Conservation (phyloP, 2,113 vertebrate genomes). For the Oreochromis niloticus region DNA sequence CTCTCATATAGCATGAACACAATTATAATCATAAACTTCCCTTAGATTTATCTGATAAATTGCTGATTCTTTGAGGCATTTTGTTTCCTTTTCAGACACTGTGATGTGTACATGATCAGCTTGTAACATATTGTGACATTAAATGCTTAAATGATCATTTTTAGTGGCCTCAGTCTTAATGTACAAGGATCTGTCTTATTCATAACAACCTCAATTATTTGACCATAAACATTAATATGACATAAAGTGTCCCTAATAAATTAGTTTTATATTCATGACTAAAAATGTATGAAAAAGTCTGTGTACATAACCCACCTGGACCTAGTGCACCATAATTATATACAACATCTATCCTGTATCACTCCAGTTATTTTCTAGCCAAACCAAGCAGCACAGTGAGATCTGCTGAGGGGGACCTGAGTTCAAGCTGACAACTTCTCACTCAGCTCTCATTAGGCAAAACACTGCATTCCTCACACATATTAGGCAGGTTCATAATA, state of each 20-base stretch:
- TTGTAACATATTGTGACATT: neutral
- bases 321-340: neutral
- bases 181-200: neutral
- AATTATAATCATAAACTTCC: neutral
- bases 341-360: neutral
- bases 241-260: neutral
- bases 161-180: neutral
- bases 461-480: conserved; percentile 3
- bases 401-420: neutral
- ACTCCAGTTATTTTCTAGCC: neutral
- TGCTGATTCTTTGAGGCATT: neutral
- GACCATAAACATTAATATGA: neutral
- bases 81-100: neutral
- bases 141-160: neutral
- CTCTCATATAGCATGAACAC: neutral
- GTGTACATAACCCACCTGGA: neutral
- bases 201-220: neutral
- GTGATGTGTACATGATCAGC: neutral
- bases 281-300: neutral
- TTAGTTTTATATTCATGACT: neutral
- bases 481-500: neutral
- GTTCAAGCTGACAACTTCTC: neutral
- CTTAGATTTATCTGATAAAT: neutral
- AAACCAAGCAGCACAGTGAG: neutral
- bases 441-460: neutral